phyloP scores from a whole-genome alignment of 2,113 vertebrate species.

The Eulemur rufifrons region DNA sequence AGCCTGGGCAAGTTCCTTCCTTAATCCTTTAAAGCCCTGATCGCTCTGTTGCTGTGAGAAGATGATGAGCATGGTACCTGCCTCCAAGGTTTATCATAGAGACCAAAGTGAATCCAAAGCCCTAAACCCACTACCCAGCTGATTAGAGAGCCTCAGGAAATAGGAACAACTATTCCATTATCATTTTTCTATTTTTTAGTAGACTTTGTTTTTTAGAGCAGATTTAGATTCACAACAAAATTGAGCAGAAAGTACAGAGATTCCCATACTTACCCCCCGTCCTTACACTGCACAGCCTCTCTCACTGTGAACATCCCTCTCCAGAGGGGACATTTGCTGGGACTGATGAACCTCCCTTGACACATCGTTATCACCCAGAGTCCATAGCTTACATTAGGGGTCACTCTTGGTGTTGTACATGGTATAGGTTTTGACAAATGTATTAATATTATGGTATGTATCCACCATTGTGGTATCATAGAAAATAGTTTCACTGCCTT shows the following conservation, averaged over 20 bases:
- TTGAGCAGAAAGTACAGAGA: not conserved
- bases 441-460: no score
- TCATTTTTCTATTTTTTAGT: not conserved
- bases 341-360: rapidly evolving
- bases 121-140: not conserved
- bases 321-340: rapidly evolving
- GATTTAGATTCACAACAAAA: not conserved
- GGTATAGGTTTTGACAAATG: not conserved
- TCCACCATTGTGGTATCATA: rapidly evolving
- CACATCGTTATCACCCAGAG: rapidly evolving
- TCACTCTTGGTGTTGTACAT: not conserved
- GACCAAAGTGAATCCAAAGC: not conserved
- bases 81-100: not conserved
- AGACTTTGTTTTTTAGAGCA: not conserved
- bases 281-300: rapidly evolving
- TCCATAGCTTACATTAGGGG: rapidly evolving
- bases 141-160: rapidly evolving
- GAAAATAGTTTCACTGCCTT: not conserved
- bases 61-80: rapidly evolving
- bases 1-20: not conserved
- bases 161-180: rapidly evolving
- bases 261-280: rapidly evolving
- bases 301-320: rapidly evolving
- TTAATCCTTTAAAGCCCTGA: not conserved
- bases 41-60: not conserved